A percentile compares a stretch with the other conserved stretches of the same genome.
Conservation (phyloP, 2,797 vertebrate species). For the Buphagus erythrorhynchus region DNA sequence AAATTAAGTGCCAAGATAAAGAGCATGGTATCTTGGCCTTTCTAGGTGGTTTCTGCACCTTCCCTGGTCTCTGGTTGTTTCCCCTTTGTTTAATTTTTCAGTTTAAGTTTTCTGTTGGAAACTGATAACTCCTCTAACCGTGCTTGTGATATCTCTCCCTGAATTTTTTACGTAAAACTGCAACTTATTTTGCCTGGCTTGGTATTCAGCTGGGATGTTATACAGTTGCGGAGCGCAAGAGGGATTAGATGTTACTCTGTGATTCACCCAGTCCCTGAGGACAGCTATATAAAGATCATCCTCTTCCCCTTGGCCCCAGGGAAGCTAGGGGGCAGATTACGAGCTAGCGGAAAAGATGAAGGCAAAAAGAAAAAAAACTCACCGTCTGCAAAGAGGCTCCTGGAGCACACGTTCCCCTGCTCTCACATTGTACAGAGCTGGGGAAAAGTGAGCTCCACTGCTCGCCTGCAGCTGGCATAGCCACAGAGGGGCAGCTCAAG, state of each 20-base stretch:
- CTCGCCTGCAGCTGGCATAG: neutral
- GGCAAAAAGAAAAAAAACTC: neutral
- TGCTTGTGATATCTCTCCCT: neutral
- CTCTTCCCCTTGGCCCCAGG: slow-evolving; percentile 51
- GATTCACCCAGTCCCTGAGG: slow-evolving; percentile 52
- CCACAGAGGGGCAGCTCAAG: neutral
- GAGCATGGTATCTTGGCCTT: neutral
- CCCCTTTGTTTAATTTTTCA: neutral
- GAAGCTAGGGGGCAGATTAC: slow-evolving; percentile 56
- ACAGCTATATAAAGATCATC: slow-evolving; percentile 66
- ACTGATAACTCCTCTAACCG: neutral
- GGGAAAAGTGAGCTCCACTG: neutral
- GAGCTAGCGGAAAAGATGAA: slow-evolving; percentile 24
- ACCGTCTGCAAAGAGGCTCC: slow-evolving; percentile 22
- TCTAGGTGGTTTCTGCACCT: neutral
- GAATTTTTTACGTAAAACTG: neutral
- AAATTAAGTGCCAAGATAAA: neutral
- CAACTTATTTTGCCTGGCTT: neutral
- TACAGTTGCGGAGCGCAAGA: neutral
- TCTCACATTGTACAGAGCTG: neutral
- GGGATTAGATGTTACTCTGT: slow-evolving; percentile 61
- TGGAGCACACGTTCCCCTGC: neutral
- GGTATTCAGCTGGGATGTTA: slow-evolving; percentile 35
- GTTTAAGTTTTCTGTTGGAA: neutral
- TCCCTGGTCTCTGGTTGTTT: neutral